Evolutionary conservation across 2,113 vertebrate species (phyloP), one percentile per base, ranked within the genome.

Genomic region (Otus sunia): DNA sequence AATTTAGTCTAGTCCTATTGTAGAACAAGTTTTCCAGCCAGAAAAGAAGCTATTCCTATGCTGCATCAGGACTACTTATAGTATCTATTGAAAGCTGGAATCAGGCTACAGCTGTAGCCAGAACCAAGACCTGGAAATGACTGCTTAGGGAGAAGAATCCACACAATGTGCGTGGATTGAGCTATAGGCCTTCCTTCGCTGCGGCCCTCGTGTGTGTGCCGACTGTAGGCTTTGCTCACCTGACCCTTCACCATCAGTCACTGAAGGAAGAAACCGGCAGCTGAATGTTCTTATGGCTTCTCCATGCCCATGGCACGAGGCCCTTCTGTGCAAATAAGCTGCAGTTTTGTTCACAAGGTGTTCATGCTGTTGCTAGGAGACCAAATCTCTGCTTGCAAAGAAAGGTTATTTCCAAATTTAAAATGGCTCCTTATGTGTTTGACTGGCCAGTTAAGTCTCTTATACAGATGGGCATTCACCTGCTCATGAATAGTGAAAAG

Each of bases 291-390:
- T 34, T 25, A 39, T 30, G 13, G 8, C 47, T 32, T 95, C 91
- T 64, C 91, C 30, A 37, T 43, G 91, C 41, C 56, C n/a, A 5
- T 72, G 91, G 88, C 92, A 69, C 6, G 1, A 20, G 88, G 79
- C 84, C 89, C 63, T 77, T 90, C 80, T 15, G 55, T 27, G 26
- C 20, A 32, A 26, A n/a, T 45, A 13, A 29, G 56, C 39, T 29
- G 22, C 6, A 6, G 26, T 58, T 87, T 78, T 83, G 43, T 55
- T 87, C 84, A 29, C 77, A 76, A 94, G 91, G 72, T n/a, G 83
- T 30, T 81, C 29, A 1, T 94, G 92, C 90, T 77, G 96, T 97
- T 86, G 37, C 96, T 84, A 68, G 96, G 95, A 96, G 74, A 96
- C 95, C 15, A 43, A 67, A 79, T 82, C 76, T 84, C 83, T 67